phyloP scores from a whole-genome alignment of 1,140 invertebrate genomes.

The Aradophagus sp. region DNA sequence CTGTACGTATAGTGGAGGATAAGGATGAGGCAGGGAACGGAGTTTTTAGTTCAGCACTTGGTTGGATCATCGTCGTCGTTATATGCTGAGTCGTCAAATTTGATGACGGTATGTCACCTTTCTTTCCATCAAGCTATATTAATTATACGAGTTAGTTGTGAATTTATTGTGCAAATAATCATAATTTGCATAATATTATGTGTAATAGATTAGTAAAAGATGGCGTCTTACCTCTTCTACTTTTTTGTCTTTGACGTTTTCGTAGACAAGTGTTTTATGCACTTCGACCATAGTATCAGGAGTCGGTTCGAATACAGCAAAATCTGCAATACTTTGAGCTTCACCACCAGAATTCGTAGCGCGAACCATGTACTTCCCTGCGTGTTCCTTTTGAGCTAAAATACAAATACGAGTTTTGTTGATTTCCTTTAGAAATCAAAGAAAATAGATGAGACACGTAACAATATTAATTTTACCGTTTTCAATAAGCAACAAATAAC shows the following conservation, averaged over 20 bases:
- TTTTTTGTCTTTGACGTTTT: conserved; percentile 74
- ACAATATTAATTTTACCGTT: conserved; percentile 76
- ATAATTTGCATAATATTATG: not conserved
- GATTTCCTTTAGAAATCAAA: too few species aligned
- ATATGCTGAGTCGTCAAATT: conserved; percentile 66
- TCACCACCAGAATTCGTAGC: conserved; percentile 84
- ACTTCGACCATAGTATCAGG: conserved; percentile 81
- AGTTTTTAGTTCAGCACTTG: conserved; percentile 65
- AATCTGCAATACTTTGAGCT: conserved; percentile 85
- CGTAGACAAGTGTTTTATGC: conserved; percentile 80
- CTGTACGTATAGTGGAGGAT: conserved; percentile 63
- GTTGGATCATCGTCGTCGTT: conserved; percentile 68
- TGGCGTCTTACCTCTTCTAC: conserved; percentile 63
- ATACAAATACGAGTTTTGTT: not conserved
- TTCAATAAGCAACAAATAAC: conserved; percentile 80
- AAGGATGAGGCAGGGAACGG: conserved; percentile 59
- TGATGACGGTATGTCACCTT: conserved; percentile 65
- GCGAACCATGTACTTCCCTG: conserved; percentile 83
- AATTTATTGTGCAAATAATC: not conserved
- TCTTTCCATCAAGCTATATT: conserved; percentile 65
- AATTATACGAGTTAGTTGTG: conserved; percentile 23
- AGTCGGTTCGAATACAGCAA: conserved; percentile 83
- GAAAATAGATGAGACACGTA: too few species aligned
- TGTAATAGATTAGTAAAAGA: conserved; percentile 4
- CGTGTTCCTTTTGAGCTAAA: conserved; percentile 78